Percentiles rank a stretch among this genome's conserved stretches.
phyloP scores from a whole-genome alignment of 1,140 invertebrate species.

The Pogonognathellus flavescens region DNA sequence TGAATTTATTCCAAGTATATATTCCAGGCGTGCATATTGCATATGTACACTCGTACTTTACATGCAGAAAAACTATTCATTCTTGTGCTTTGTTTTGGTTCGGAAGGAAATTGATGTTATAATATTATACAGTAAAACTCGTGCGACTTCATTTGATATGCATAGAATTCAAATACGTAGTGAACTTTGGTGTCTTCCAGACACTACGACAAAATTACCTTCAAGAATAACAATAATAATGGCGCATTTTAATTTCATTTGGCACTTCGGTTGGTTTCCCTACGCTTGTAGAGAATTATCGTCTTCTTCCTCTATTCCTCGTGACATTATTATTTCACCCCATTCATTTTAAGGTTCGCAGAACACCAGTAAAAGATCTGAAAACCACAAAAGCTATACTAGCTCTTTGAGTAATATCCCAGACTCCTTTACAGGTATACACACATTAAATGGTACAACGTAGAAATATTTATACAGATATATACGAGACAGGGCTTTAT shows the following conservation, averaged over 20 bases:
- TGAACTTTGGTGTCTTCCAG: neutral
- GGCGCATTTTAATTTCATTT: neutral
- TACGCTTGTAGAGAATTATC: neutral
- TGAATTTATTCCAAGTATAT: neutral
- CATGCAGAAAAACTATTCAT: neutral
- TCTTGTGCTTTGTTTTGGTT: neutral
- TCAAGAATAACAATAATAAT: constrained; percentile 11
- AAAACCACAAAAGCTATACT: too few species aligned
- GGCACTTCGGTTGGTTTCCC: neutral
- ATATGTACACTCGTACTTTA: neutral
- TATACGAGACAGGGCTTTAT: too few species aligned
- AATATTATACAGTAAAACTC: constrained; percentile 22
- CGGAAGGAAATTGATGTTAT: neutral
- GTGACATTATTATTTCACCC: neutral
- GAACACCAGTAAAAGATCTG: neutral
- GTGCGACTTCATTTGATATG: constrained; percentile 36
- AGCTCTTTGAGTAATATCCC: too few species aligned
- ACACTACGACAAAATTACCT: neutral
- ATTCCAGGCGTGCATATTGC: neutral
- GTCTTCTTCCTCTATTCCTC: neutral
- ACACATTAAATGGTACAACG: too few species aligned
- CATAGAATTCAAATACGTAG: constrained; percentile 28
- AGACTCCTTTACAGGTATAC: too few species aligned
- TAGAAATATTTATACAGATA: too few species aligned
- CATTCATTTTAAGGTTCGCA: neutral